Evolutionary conservation across 2,888 invertebrate species (phyloP).

Genomic region (Lepidonotus clava): DNA sequence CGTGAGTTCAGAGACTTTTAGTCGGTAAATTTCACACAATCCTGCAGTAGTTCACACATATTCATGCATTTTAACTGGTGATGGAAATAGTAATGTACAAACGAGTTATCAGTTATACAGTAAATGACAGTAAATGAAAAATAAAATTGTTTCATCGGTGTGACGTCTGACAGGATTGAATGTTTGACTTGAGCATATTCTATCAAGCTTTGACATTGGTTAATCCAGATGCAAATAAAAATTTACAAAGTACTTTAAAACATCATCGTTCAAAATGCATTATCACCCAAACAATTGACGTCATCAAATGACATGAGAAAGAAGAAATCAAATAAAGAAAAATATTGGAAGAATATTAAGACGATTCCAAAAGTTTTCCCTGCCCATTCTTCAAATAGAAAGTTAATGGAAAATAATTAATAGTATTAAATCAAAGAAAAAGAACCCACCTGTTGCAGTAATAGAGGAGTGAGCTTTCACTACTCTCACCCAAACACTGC

Average conservation of each 20-base stretch:
- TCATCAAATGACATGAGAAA: background rate
- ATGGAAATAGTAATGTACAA: too few relatives aligned
- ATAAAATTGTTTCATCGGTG: background rate
- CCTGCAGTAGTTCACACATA: too few relatives aligned
- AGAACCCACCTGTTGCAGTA: conserved; percentile 40
- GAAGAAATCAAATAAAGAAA: background rate
- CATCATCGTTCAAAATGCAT: background rate
- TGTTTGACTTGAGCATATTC: background rate
- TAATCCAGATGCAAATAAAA: too few relatives aligned
- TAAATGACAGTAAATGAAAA: too few relatives aligned
- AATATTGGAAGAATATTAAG: background rate
- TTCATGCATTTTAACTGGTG: too few relatives aligned
- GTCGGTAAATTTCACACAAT: too few relatives aligned
- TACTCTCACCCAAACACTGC: background rate
- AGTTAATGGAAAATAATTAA: background rate
- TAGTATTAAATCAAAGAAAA: background rate
- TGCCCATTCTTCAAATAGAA: background rate
- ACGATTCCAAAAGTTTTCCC: background rate
- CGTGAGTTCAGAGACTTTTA: too few relatives aligned
- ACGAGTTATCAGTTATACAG: too few relatives aligned
- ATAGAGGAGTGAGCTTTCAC: background rate
- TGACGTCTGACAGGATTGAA: background rate
- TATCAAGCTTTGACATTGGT: too few relatives aligned
- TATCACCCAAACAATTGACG: background rate
- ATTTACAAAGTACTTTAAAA: background rate